Evolutionary conservation across 1,140 invertebrate genomes (phyloP).

Genomic region (Anastrepha obliqua): DNA sequence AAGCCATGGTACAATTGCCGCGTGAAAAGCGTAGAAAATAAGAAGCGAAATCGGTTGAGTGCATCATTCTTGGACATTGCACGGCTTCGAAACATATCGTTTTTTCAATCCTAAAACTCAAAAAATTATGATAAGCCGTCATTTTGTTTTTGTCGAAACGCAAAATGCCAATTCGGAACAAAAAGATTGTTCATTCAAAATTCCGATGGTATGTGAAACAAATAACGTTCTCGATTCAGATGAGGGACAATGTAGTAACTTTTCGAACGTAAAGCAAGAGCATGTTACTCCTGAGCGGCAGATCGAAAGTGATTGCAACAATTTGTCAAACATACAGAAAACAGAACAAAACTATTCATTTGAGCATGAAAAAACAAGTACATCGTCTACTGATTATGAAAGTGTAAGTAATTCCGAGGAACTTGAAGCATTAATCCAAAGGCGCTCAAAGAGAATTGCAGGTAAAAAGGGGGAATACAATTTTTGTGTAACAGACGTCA

Average conservation of each 20-base stretch:
- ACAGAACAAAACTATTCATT: not conserved
- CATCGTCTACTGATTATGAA: not conserved
- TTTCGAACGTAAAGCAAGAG: not conserved
- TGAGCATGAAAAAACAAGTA: not conserved
- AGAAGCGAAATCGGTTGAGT: constrained; percentile 60
- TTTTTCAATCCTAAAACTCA: constrained; percentile 63
- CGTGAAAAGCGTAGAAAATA: constrained; percentile 63
- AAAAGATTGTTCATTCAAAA: not conserved
- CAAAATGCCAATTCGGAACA: no score
- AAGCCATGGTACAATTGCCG: constrained; percentile 59
- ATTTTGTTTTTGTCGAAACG: constrained; percentile 64
- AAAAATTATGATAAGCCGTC: constrained; percentile 63
- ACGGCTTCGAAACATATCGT: constrained; percentile 64
- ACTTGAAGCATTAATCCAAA: not conserved
- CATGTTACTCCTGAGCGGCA: no score
- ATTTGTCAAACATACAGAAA: not conserved
- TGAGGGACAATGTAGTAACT: not conserved
- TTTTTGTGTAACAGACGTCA: constrained; percentile 15
- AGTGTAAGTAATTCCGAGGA: constrained; percentile 9
- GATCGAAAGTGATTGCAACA: not conserved
- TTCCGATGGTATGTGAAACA: not conserved
- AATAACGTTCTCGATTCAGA: not conserved
- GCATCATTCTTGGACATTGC: constrained; percentile 67
- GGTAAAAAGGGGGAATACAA: not conserved
- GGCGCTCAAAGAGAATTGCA: not conserved